Evolutionary conservation across 2,888 invertebrate genomes (phyloP), one percentile per base, ranked within the genome.

Genomic region (Erebia aethiops): DNA sequence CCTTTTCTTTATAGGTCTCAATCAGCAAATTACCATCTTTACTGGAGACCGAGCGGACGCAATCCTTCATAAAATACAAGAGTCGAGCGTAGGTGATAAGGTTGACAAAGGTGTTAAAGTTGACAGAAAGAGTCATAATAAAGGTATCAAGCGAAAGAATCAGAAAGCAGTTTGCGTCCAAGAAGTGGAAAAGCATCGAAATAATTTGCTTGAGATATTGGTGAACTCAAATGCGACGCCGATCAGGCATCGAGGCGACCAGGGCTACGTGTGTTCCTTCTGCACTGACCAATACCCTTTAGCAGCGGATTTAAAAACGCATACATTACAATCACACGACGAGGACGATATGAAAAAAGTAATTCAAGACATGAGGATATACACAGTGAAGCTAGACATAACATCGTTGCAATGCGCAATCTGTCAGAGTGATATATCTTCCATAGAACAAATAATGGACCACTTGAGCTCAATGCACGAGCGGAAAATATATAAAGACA

Each of bases 161-260:
- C 9, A 2, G 43, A 57, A 46, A 9, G 35, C 62, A 9, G 16
- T 58, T 49, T 18, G 68, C 18, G 51, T 65, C 11, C 71, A 71
- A 0, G 90, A 91, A 76, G 74, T 89, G 3, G 87, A 87, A 49
- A 84, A 88, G 77, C 91, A 90, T 65, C 81, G 87, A 11, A 87
- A 89, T 2, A 86, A 84, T 69, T 73, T 85, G 52, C 75, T 77
- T 65, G 78, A 78, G 69, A 77, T 84, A 72, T 62, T 86, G 21
- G 64, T 76, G 35, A 77, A 76, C 46, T 81, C 88, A 0, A 88
- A 86, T 62, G 87, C 87, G 1, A 87, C 86, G 0, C 85, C 85
- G 0, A 82, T 88, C 3, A 78, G 78, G 51, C 74, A 74, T 49
- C 76, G 78, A 18, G 75, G 75, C 1, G 80, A 79, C 2, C 70